phyloP scores from a whole-genome alignment of 1,140 invertebrate genomes.

The Antheraea pernyi region DNA sequence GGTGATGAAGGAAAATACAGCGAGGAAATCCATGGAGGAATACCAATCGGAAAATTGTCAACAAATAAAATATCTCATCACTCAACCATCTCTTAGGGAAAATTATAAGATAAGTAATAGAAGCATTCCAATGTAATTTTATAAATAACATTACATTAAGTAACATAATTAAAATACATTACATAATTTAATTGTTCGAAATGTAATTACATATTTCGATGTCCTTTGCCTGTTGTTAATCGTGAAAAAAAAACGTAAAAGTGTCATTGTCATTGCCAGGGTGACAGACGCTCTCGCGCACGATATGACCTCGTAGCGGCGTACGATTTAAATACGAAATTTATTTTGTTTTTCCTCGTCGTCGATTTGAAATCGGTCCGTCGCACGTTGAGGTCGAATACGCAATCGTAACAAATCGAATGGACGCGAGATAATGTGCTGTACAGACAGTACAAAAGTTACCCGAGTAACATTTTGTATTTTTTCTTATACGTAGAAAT shows the following conservation, averaged over 20 bases:
- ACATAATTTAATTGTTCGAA: neutral
- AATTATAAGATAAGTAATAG: no score
- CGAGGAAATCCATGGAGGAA: neutral
- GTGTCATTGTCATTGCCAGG: slow-evolving; percentile 29
- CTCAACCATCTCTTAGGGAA: no score
- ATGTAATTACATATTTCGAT: neutral
- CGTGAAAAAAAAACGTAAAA: slow-evolving; percentile 19
- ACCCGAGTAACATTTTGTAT: neutral
- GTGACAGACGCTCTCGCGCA: slow-evolving; percentile 17
- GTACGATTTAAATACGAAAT: slow-evolving; percentile 30
- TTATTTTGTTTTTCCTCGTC: slow-evolving; percentile 37
- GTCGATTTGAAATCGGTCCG: slow-evolving; percentile 35
- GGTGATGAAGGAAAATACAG: neutral
- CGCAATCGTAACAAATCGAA: slow-evolving; percentile 33
- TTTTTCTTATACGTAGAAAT: slow-evolving; percentile 32
- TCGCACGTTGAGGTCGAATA: slow-evolving; percentile 29
- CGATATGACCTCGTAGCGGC: slow-evolving; percentile 24
- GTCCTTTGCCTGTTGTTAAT: neutral
- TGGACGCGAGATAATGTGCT: slow-evolving; percentile 17
- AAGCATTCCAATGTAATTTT: no score
- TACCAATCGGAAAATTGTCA: neutral
- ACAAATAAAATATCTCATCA: neutral
- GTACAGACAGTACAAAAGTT: slow-evolving; percentile 13
- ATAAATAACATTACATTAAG: neutral
- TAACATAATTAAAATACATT: neutral